Percentiles rank a stretch among this genome's conserved stretches.
Evolutionary conservation across 2,113 vertebrate genomes (phyloP).

Genomic region (Rhinoptilus africanus): DNA sequence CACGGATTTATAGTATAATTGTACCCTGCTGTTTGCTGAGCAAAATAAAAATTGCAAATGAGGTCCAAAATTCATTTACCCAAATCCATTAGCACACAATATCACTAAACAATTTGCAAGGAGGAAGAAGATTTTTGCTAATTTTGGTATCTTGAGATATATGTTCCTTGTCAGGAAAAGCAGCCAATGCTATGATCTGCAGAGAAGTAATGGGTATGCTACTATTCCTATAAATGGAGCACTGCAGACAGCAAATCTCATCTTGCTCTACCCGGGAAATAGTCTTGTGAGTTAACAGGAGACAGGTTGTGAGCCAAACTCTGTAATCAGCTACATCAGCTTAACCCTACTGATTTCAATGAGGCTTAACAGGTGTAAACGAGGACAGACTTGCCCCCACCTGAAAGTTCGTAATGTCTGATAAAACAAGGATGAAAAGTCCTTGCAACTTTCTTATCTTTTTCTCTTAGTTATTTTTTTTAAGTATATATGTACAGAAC

Average conservation of each 20-base stretch:
- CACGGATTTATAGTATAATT: neutral
- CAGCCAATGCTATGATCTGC: neutral
- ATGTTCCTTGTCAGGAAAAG: slow-evolving; percentile 15
- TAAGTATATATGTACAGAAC: neutral
- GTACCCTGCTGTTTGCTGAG: neutral
- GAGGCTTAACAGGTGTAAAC: neutral
- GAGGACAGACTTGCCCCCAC: neutral
- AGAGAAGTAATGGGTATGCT: neutral
- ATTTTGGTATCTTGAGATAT: neutral
- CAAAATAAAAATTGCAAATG: neutral
- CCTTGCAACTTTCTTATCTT: neutral
- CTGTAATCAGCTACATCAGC: neutral
- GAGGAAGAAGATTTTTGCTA: neutral
- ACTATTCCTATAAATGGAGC: neutral
- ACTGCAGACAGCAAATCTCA: neutral
- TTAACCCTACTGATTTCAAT: neutral
- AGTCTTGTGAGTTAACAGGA: slow-evolving; percentile 13
- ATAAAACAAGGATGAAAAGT: neutral
- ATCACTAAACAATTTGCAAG: slow-evolving; percentile 40
- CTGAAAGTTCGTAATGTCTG: neutral
- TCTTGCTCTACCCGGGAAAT: neutral
- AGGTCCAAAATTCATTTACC: slow-evolving; percentile 26
- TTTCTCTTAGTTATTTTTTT: neutral
- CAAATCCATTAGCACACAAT: neutral
- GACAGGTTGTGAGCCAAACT: neutral